Evolutionary conservation across 2,113 vertebrate genomes (phyloP), one percentile per base, ranked within the genome.

Genomic region (Riparia riparia): DNA sequence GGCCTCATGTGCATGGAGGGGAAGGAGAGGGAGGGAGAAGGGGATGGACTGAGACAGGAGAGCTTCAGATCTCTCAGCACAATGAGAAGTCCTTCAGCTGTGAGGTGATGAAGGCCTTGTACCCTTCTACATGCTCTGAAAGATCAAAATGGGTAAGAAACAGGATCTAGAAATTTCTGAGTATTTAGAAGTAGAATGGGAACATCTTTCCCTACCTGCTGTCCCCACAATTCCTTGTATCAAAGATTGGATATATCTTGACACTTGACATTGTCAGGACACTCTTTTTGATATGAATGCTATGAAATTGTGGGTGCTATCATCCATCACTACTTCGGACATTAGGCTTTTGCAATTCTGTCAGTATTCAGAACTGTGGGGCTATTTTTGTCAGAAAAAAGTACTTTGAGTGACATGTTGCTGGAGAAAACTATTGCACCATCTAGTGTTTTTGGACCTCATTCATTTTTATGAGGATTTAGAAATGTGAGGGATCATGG

Each of bases 401-500:
- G 3, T n/a, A 18, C n/a, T 78, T 47, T 51, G 41, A 95, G 22
- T 56, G 64, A 70, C 54, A 69, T 20, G 17, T 41, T 5, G 6
- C 18, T 78, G 32, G 60, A 84, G 89, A 83, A 92, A 81, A 84
- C 77, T 51, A 31, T 34, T 78, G 24, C 57, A 82, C 81, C 57
- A 64, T 85, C 53, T 95, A 77, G 32, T 72, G 25, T 3, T 95
- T 86, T 94, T 94, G 79, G 47, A 76, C 15, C 12, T 95, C 10
- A 37, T 68, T 89, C 8, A 31, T 84, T 95, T 95, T 87, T 42
- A 42, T 82, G 69, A 87, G 37, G 61, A 84, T 93, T 89, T 87
- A 72, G 69, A 89, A 72, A 39, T 0, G 1, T 56, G 44, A 0
- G 3, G 6, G 9, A 71, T 54, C 24, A 73, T 84, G 72, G 64